phyloP scores from a whole-genome alignment of 2,888 invertebrate species.

The Herminia tarsipennalis region DNA sequence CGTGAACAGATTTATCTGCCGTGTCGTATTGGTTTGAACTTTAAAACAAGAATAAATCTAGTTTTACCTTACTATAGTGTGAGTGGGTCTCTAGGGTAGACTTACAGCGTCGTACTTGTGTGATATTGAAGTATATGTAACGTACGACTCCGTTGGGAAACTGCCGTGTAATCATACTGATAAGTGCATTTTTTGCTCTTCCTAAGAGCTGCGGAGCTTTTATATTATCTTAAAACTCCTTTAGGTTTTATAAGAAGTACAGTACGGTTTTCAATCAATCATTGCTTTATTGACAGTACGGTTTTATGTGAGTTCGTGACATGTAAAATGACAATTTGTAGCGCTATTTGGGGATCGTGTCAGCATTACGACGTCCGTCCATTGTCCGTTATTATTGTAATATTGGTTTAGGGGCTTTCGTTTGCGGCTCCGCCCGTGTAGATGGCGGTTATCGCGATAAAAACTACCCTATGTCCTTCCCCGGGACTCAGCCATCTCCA shows the following conservation, averaged over 20 bases:
- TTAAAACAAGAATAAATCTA: neutral
- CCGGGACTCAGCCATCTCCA: no score
- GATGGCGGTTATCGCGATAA: no score
- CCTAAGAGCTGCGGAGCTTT: constrained; percentile 9
- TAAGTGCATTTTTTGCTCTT: constrained; percentile 22
- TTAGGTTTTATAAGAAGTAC: neutral
- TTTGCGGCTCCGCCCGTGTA: no score
- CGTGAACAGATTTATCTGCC: neutral
- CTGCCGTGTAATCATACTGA: constrained; percentile 27
- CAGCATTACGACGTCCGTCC: neutral
- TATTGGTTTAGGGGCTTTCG: no score
- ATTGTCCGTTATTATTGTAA: no score
- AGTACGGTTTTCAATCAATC: neutral
- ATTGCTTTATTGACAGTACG: neutral
- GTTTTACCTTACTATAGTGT: constrained; percentile 16
- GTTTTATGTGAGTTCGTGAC: neutral
- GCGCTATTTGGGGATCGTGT: neutral
- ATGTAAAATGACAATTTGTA: no score
- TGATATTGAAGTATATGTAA: constrained; percentile 31
- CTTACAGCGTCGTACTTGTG: constrained; percentile 32
- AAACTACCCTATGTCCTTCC: no score
- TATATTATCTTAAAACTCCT: no score
- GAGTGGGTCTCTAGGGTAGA: constrained; percentile 34
- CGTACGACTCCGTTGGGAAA: constrained; percentile 25
- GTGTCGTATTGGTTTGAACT: neutral